Percentiles rank a stretch among this genome's conserved stretches.
Evolutionary conservation across 2,797 vertebrate species (phyloP).

Genomic region (Tapirus indicus): DNA sequence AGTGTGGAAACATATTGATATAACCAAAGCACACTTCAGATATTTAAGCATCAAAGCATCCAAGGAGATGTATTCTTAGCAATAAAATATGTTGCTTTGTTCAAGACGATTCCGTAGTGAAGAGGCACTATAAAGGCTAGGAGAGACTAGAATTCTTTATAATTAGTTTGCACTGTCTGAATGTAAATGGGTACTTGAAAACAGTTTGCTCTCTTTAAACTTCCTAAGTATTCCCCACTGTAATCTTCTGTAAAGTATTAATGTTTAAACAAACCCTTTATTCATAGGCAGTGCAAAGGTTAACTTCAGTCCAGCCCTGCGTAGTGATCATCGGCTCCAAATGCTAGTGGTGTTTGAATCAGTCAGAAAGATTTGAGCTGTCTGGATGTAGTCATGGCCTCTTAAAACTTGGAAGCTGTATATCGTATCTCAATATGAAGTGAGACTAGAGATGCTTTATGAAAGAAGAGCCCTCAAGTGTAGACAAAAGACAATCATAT

Average conservation of each 20-base stretch:
- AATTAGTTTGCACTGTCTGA: not conserved
- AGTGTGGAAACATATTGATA: not conserved
- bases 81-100: not conserved
- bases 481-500: not conserved
- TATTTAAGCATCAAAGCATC: slow-evolving; percentile 29
- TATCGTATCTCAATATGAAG: not conserved
- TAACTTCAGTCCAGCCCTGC: not conserved
- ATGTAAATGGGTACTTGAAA: slow-evolving; percentile 29
- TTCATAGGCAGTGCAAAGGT: not conserved
- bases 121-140: not conserved
- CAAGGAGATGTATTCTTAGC: not conserved
- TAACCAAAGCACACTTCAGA: slow-evolving; percentile 15
- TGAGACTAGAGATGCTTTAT: not conserved
- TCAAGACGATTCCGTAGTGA: slow-evolving; percentile 13
- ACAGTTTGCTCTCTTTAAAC: slow-evolving; percentile 14
- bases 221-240: not conserved
- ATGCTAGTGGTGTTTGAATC: not conserved
- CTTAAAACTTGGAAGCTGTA: not conserved
- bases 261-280: not conserved
- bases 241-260: not conserved
- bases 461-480: not conserved
- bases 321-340: not conserved
- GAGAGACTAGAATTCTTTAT: not conserved
- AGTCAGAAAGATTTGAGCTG: not conserved
- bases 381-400: not conserved